Evolutionary conservation across 92 coral and sea anemone species (phyloP), one percentile per base, ranked within the genome.

Genomic region (Pocillopora meandrina): DNA sequence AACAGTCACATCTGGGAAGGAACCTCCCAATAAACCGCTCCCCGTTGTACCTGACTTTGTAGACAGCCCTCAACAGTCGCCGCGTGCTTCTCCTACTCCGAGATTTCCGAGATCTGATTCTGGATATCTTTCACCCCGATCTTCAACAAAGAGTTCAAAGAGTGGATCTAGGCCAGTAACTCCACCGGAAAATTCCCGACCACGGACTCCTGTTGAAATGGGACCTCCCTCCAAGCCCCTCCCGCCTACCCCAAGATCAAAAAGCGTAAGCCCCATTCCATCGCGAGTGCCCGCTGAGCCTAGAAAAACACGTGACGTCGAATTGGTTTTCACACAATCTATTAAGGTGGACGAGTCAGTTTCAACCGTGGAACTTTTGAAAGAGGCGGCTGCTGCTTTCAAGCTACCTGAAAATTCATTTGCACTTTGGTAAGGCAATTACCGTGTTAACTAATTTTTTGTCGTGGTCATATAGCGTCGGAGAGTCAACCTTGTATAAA

Each of bases 201-300:
- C 72, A 18, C 82, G 74, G 56, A 66, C 89, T 35, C 56, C 85
- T 2, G 77, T 90, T 77, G 97, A 89, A 31, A 82, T 91, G 31
- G 78, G 67, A 31, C 98, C 98, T 1, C 98, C 98, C 8, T 82
- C 90, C 8, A 94, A 94, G 76, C 98, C 98, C 8, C 83, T 94
- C 7, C 98, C 98, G 2, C 98, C 98, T 36, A 83, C 95, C 14
- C 98, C 98, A 12, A 76, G 47, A 42, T 58, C 80, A 58, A 91
- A 77, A 76, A 90, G 93, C 86, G 87, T 0, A 42, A 42, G 52
- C 52, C 52, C 87, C 3, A 42, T 74, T 70, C 77, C 77, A 18
- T 56, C 8, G 1, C 74, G 72, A 14, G 36, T 60, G 18, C 90
- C 90, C 1, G 72, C 70, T 15, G 56, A 12, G 19, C 16, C 71